A percentile compares a stretch with the other conserved stretches of the same genome.
phyloP scores from a whole-genome alignment of 2,113 vertebrate species.

The Siniperca knerii region DNA sequence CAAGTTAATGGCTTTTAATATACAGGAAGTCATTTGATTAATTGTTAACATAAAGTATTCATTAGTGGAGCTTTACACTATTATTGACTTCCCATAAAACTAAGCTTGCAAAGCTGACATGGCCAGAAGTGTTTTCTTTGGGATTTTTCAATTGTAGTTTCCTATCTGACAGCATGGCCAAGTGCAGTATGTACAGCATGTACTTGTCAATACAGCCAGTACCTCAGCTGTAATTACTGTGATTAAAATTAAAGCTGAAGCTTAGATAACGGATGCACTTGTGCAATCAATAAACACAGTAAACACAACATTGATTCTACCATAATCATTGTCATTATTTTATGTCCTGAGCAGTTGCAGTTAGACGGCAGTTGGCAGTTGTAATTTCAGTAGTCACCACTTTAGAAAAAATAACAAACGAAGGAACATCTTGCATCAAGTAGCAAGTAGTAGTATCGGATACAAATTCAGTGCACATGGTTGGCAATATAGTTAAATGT shows the following conservation, averaged over 20 bases:
- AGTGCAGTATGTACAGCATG: neutral
- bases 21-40: neutral
- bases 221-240: slow-evolving; percentile 21
- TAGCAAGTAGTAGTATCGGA: neutral
- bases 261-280: slow-evolving; percentile 17
- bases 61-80: neutral
- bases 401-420: neutral
- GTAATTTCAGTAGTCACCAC: neutral
- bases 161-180: neutral
- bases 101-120: neutral
- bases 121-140: neutral
- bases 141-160: neutral
- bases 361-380: neutral
- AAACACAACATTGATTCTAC: slow-evolving; percentile 9
- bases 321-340: slow-evolving; percentile 22
- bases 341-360: neutral
- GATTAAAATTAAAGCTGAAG: slow-evolving; percentile 7
- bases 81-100: neutral
- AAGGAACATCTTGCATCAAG: slow-evolving; percentile 13
- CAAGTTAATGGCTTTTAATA: neutral
- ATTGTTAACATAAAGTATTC: neutral
- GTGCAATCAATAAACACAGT: slow-evolving; percentile 27
- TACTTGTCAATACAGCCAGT: neutral
- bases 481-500: neutral
- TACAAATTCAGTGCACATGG: neutral